Percentiles rank a stretch among this genome's conserved stretches.
phyloP scores from a whole-genome alignment of 64 coral and sea anemone genomes.

The Dendrophyllia cribrosa region DNA sequence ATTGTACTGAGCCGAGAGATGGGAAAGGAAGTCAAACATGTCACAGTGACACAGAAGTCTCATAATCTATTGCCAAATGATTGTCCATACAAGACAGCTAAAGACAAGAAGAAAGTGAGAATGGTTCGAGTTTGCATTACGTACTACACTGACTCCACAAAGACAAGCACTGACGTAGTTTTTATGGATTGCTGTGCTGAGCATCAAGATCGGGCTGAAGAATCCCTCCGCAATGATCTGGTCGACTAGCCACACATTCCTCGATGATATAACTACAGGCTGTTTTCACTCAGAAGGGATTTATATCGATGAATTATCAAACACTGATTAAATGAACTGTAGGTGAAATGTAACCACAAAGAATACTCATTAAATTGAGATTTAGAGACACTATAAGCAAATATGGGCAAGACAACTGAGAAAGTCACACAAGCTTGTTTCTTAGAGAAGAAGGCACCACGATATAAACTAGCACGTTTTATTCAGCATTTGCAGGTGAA shows the following conservation, averaged over 20 bases:
- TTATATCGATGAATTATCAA: too few relatives aligned
- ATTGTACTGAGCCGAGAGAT: neutral
- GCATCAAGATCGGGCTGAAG: constrained; percentile 38
- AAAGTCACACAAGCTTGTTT: too few relatives aligned
- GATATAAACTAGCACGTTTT: too few relatives aligned
- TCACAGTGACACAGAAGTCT: neutral
- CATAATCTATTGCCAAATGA: constrained; percentile 51
- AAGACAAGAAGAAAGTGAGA: constrained; percentile 53
- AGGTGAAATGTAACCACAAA: too few relatives aligned
- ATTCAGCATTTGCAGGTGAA: too few relatives aligned
- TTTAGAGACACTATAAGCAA: too few relatives aligned
- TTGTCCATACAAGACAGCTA: constrained; percentile 5
- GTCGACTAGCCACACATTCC: neutral
- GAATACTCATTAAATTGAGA: too few relatives aligned
- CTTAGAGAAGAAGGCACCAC: too few relatives aligned
- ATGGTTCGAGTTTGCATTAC: constrained; percentile 41
- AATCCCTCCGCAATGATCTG: constrained; percentile 16
- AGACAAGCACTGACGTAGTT: constrained; percentile 10
- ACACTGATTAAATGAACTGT: too few relatives aligned
- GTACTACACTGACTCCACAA: constrained; percentile 45
- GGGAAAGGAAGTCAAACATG: constrained; percentile 34
- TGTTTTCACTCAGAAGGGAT: too few relatives aligned
- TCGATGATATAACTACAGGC: too few relatives aligned
- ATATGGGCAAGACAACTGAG: too few relatives aligned
- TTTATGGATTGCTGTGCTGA: constrained; percentile 24